Evolutionary conservation across 2,113 vertebrate genomes (phyloP).

Genomic region (Myanophis thanlyinensis): DNA sequence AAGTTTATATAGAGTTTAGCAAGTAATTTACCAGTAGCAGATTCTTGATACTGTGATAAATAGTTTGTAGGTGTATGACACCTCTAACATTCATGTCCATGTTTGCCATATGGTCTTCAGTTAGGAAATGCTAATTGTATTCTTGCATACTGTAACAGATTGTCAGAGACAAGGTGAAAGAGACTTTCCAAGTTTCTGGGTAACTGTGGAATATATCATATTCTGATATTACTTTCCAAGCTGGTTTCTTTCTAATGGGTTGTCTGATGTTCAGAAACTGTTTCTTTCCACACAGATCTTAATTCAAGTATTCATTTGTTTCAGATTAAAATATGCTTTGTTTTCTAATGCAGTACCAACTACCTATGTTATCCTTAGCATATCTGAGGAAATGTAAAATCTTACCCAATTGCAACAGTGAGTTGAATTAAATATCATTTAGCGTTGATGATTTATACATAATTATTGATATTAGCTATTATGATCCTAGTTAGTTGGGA

Average conservation of each 20-base stretch:
- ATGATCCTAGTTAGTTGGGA: not conserved
- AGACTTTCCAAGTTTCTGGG: not conserved
- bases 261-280: not conserved
- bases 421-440: not conserved
- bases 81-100: not conserved
- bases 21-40: not conserved
- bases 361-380: not conserved
- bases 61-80: not conserved
- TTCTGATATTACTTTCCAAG: not conserved
- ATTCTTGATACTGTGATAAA: not conserved
- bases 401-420: not conserved
- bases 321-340: not conserved
- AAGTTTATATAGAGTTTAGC: no score
- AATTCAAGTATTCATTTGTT: not conserved
- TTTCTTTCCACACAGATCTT: not conserved
- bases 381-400: not conserved
- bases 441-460: not conserved
- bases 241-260: not conserved
- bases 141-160: not conserved
- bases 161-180: not conserved
- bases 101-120: not conserved
- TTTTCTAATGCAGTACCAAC: not conserved
- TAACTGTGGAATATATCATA: not conserved
- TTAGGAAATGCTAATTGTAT: not conserved
- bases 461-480: not conserved